Evolutionary conservation across 2,113 vertebrate genomes (phyloP), one percentile per base, ranked within the genome.

Genomic region (Leucopsar rothschildi): DNA sequence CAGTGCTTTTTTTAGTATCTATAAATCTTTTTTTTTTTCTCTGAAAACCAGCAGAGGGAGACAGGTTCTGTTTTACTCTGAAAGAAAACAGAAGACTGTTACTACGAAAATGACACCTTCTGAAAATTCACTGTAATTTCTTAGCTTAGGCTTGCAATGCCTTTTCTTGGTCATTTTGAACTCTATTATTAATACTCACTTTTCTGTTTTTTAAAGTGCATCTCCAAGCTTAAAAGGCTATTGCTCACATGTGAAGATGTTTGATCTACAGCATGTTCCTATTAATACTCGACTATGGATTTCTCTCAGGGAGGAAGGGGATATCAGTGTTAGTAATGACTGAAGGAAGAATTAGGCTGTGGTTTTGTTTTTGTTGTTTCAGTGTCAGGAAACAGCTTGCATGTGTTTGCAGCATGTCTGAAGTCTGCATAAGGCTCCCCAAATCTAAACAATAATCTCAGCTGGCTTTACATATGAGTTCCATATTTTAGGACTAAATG

Each of bases 41-140:
- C 82, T 71, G 93, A 92, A 70, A 86, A 82, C 96, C 98, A 97
- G 93, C 66, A 97, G 97, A 90, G 97, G 97, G 97, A 97, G 96
- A 92, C 80, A 97, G 20, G 88, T 90, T 86, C 64, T 80, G 64
- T 66, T 85, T 77, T 37, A 94, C 61, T 90, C 72, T 42, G 72
- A 42, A 86, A 70, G 55, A 59, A 94, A 86, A 52, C 25, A 68
- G 61, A 93, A 89, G 20, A 35, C 6, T 35, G 3, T 56, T 92
- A 78, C 39, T 90, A 83, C 39, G 90, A 83, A 85, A 90, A 37
- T 0, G 0, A 55, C 2, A 47, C 29, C 24, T 65, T 65, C 31
- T 72, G 19, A 87, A 82, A 86, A 77, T 40, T 52, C 55, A 66
- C 14, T 63, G 10, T 57, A 0, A 65, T 65, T 82, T 89, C 53